Percentiles rank a stretch among this genome's conserved stretches.
phyloP scores from a whole-genome alignment of 2,888 invertebrate genomes.

The Malacosoma neustria region DNA sequence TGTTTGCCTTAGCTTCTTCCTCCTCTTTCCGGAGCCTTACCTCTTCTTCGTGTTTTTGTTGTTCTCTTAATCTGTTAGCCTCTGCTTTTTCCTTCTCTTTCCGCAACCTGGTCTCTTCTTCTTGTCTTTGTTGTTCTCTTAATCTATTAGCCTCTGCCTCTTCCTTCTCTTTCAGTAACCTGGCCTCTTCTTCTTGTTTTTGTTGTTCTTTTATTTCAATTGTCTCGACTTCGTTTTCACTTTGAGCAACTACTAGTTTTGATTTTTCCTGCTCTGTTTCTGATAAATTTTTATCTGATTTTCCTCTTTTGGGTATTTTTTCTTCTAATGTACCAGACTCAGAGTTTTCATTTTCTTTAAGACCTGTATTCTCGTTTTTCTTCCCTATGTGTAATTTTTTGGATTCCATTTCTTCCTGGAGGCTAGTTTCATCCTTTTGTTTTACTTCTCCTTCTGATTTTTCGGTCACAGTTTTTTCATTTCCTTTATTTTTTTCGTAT shows the following conservation, averaged over 20 bases:
- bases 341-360: slow-evolving; percentile 4
- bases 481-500: background rate
- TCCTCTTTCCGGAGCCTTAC: slow-evolving; percentile 11
- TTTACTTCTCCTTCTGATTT: background rate
- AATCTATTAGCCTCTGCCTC: background rate
- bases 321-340: background rate
- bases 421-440: background rate
- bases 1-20: background rate
- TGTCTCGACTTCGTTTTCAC: slow-evolving; percentile 3
- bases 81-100: slow-evolving; percentile 6
- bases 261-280: slow-evolving; percentile 11
- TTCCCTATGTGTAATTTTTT: too few relatives aligned
- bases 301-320: slow-evolving; percentile 9
- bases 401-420: background rate
- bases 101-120: background rate
- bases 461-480: background rate
- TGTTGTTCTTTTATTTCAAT: background rate
- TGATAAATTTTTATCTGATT: slow-evolving; percentile 8
- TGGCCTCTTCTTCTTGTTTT: slow-evolving; percentile 1
- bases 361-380: background rate
- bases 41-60: slow-evolving; percentile 11
- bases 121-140: slow-evolving; percentile 4
- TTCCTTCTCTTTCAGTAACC: background rate
- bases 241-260: too few relatives aligned
- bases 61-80: slow-evolving; percentile 9